Evolutionary conservation across 2,113 vertebrate species (phyloP), one percentile per base, ranked within the genome.

Genomic region (Nymphicus hollandicus): DNA sequence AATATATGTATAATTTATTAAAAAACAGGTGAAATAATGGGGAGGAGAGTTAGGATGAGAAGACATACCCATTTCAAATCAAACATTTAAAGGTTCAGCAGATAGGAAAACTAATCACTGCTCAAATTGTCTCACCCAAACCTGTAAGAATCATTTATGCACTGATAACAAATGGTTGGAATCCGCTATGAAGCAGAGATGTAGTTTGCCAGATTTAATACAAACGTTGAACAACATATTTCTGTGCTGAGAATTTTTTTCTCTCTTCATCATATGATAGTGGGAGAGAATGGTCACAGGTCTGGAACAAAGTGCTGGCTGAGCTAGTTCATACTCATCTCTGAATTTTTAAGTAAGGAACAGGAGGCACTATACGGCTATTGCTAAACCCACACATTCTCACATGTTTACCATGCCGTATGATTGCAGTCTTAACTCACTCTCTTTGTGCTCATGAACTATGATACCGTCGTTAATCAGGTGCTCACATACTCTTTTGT

Each of bases 31-130:
- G 20, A 86, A 78, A 74, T 71, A 69, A 73, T 46, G n/a, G 35
- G 19, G 37, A 61, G 86, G 35, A 35, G 47, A 37, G 44, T 39
- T 89, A 58, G 50, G 35, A 91, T 77, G 25, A 63, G 68, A 86
- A 78, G 63, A 81, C 83, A 68, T 37, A 66, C 25, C 10, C 28
- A 65, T 81, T 91, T 93, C 71, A 92, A 92, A 77, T 73, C 76
- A 93, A 94, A 72, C 77, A 76, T 91, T 89, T 83, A 79, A 66
- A 91, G 50, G n/a, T 84, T 77, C 87, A 87, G 70, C 41, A 64
- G 64, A 77, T 39, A 80, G 53, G 18, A 72, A 82, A 92, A 85
- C 31, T 93, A 83, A 91, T 70, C 37, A 3, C 64, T 88, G 39
- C 55, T 92, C 64, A 90, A 58, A 86, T 37, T 93, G 63, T 83